Evolutionary conservation across 2,888 invertebrate genomes (phyloP), one percentile per base, ranked within the genome.

Genomic region (Dasypolia templi): DNA sequence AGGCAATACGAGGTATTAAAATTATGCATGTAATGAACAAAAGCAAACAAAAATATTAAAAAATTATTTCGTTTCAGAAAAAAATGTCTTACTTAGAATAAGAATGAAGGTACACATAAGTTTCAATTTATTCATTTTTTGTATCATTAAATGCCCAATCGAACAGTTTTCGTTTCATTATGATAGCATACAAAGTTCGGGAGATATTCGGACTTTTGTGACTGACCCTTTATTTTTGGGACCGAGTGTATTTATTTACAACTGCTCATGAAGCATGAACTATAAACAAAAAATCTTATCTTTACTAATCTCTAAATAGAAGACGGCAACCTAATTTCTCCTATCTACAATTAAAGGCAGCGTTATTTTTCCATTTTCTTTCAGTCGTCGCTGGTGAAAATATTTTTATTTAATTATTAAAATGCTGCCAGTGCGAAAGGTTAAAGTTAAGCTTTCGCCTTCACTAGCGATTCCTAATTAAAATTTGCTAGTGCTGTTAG

Each of bases 331-430:
- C 14, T 71, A 26, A 72, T 65, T 64, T 19, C 3, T 17, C 19
- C 14, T 7, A 11, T 19, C 53, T 4, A 19, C 29, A 75, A 56
- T 35, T 22, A 77, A 49, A 53, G 1, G 19, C 22, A 1, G 5
- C 14, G 17, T 1, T 35, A 44, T n/a, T 35, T 46, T n/a, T 22
- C 1, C 5, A 55, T 59, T 77, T 53, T 61, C 32, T 46, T 61
- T 7, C 2, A 29, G 11, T 58, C 22, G 14, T 46, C 17, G 44
- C 22, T 6, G 26, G 17, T 35, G 9, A 55, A 72, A 65, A 72
- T 77, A 35, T 79, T 79, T 64, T 79, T 53, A 61, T 77, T 55
- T 49, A 49, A 61, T 77, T 77, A 79, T 59, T 72, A 64, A 53
- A 77, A 79, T 49, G 64, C 7, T 79, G 63, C n/a, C 51, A 29